A percentile compares a stretch with the other conserved stretches of the same genome.
phyloP scores from a whole-genome alignment of 2,113 vertebrate species.

The Thalassoma bifasciatum region DNA sequence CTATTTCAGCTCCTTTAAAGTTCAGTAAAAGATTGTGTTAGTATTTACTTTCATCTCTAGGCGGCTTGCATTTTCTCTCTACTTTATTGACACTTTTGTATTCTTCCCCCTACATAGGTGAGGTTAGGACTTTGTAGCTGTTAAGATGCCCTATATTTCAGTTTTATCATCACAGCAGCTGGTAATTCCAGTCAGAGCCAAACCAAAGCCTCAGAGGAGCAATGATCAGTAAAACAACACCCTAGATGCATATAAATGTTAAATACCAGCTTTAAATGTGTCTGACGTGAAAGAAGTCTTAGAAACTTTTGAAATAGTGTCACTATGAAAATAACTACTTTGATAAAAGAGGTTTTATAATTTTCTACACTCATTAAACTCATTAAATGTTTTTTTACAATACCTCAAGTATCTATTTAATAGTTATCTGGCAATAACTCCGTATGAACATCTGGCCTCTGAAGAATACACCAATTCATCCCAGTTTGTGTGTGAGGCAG shows the following conservation, averaged over 20 bases:
- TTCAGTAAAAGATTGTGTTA: too few relatives aligned
- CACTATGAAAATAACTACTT: not conserved
- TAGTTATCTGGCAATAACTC: constrained; percentile 31
- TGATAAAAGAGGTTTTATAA: not conserved
- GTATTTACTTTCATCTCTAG: too few relatives aligned
- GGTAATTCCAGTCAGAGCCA: too few relatives aligned
- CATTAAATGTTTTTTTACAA: constrained; percentile 30
- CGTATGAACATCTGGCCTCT: constrained; percentile 57
- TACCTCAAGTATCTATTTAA: constrained; percentile 28
- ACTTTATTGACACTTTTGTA: too few relatives aligned
- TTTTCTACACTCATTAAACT: not conserved
- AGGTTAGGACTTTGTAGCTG: too few relatives aligned
- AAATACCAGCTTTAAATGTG: not conserved
- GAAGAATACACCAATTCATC: constrained; percentile 53
- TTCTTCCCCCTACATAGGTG: too few relatives aligned
- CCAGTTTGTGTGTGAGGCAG: constrained; percentile 25
- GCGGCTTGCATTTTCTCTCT: too few relatives aligned
- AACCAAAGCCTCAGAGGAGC: not conserved
- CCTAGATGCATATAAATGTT: too few relatives aligned
- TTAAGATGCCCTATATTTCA: too few relatives aligned
- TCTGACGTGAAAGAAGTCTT: not conserved
- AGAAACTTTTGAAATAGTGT: not conserved
- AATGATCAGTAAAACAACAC: too few relatives aligned
- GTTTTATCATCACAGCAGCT: too few relatives aligned
- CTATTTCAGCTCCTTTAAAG: too few relatives aligned